phyloP scores from a whole-genome alignment of 2,888 invertebrate genomes.

The Thereva nobilitata region DNA sequence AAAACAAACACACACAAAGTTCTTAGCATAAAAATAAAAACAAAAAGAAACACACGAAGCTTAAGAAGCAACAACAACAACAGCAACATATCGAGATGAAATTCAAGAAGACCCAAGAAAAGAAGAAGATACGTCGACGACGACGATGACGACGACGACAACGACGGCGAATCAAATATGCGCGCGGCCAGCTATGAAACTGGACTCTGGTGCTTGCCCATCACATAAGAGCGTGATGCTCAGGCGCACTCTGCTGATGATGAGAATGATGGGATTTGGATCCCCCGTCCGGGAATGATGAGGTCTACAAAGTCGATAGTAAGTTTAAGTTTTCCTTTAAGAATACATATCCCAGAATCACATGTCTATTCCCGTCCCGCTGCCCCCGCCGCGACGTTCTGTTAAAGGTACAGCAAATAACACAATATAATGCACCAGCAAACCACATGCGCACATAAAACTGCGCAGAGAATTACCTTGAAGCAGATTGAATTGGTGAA shows the following conservation, averaged over 20 bases:
- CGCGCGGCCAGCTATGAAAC: conserved; percentile 33
- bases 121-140: conserved; percentile 4
- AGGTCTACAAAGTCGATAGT: conserved; percentile 30
- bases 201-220: conserved; percentile 30
- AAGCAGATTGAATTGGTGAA: conserved; percentile 34
- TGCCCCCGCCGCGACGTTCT: no score
- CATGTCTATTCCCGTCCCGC: no score
- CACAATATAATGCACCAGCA: no score
- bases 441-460: conserved; percentile 6
- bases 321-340: conserved; percentile 26
- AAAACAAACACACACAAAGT: neutral
- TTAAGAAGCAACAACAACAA: conserved; percentile 9
- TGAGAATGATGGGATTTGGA: conserved; percentile 31
- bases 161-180: conserved; percentile 37
- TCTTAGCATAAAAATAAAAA: no score
- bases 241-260: conserved; percentile 28
- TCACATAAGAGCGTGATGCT: conserved; percentile 18
- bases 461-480: conserved; percentile 24
- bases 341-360: conserved; percentile 7
- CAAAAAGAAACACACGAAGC: neutral
- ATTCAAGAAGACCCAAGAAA: conserved; percentile 35
- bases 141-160: no score
- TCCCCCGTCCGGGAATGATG: conserved; percentile 21
- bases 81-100: conserved; percentile 35
- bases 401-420: no score